Conservation (phyloP, 2,113 vertebrate genomes). For the Poeciliopsis prolifica region DNA sequence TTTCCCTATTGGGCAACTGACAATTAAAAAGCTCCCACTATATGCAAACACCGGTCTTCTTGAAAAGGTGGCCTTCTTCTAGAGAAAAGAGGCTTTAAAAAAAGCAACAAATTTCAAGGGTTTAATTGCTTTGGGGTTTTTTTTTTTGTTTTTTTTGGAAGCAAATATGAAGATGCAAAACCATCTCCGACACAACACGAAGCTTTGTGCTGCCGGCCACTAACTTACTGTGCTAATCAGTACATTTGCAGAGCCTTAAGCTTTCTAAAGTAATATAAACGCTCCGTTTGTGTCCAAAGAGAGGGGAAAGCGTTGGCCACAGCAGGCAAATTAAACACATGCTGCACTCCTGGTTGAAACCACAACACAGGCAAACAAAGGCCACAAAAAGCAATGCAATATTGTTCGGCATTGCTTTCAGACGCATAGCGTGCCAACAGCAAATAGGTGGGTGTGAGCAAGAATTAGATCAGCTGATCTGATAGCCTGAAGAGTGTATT, state of each 20-base stretch:
- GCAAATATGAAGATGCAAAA: no score
- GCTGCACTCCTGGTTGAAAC: slow-evolving; percentile 7
- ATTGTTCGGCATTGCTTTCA: background rate
- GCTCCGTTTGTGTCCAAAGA: background rate
- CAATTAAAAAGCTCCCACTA: background rate
- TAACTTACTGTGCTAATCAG: background rate
- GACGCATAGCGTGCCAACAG: slow-evolving; percentile 10
- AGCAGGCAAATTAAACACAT: slow-evolving; percentile 10
- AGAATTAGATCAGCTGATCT: slow-evolving; percentile 16
- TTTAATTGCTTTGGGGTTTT: background rate
- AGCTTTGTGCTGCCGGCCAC: background rate
- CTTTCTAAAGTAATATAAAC: background rate
- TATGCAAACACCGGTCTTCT: background rate
- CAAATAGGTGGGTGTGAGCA: slow-evolving; percentile 18
- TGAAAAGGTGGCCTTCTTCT: background rate
- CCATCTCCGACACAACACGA: background rate
- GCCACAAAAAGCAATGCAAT: background rate
- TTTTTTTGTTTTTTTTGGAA: background rate
- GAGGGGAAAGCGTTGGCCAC: background rate
- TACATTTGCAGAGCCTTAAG: background rate
- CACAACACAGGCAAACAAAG: slow-evolving; percentile 25
- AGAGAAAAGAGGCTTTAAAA: background rate
- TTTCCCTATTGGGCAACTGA: background rate
- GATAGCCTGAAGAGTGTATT: background rate
- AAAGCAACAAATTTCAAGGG: background rate